These are phyloP conservation scores for Chloroclysta siterata DNA, from an alignment of 2,888 invertebrate genomes.

Conservation along the genomic window DNA sequence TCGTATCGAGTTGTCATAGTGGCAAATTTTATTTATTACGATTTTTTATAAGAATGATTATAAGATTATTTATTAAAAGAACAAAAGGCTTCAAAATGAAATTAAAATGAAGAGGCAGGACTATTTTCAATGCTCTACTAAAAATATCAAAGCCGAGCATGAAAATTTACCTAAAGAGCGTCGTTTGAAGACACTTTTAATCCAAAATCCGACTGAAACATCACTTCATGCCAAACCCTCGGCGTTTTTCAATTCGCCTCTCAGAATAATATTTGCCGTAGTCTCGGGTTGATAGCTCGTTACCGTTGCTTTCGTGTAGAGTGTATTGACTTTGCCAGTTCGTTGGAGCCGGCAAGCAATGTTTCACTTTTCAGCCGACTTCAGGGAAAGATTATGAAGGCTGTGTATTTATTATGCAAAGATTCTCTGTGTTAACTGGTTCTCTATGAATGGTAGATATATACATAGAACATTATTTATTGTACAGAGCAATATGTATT, in stretches of 20 bases:
- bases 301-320: conserved; percentile 62
- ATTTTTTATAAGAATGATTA: no score
- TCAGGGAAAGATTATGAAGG: background rate
- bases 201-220: conserved; percentile 10
- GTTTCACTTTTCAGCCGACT: conserved; percentile 51
- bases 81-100: no score
- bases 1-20: no score
- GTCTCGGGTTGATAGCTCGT: conserved; percentile 66
- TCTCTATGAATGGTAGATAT: no score
- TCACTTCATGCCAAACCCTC: conserved; percentile 24
- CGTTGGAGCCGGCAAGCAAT: conserved; percentile 65
- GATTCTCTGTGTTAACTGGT: background rate
- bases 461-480: no score
- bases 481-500: no score
- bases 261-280: conserved; percentile 69
- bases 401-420: background rate
- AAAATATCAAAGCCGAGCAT: background rate
- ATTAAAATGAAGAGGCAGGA: no score
- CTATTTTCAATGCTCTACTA: background rate
- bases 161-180: background rate
- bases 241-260: conserved; percentile 52
- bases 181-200: conserved; percentile 9
- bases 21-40: no score
- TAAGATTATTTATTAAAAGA: no score
- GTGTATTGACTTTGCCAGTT: conserved; percentile 75